phyloP scores from a whole-genome alignment of 1,140 invertebrate genomes.

The Drosophila repletoides region DNA sequence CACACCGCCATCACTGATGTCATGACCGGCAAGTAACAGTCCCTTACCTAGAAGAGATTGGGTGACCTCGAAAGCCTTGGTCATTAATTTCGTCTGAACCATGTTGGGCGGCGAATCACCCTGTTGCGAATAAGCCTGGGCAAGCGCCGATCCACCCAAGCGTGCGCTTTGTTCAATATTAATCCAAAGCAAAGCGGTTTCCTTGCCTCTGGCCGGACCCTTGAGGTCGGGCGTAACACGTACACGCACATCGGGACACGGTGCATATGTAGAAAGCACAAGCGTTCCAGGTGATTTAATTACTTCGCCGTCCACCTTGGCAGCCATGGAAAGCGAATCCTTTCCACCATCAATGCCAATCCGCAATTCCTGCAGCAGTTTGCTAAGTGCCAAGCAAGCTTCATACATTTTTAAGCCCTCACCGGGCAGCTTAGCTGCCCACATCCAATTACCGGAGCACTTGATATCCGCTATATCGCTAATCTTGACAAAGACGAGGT shows the following conservation, averaged over 20 bases:
- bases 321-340: slow-evolving; percentile 98
- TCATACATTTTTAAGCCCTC: slow-evolving; percentile 94
- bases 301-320: slow-evolving; percentile 88
- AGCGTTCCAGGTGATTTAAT: slow-evolving; percentile 96
- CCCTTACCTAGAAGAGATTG: slow-evolving; percentile 91
- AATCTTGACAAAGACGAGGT: slow-evolving; percentile 96
- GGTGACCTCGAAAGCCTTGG: slow-evolving; percentile 90
- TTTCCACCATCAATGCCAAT: slow-evolving; percentile 99
- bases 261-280: slow-evolving; percentile 97
- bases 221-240: slow-evolving; percentile 95
- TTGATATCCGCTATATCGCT: slow-evolving; percentile 94
- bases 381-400: slow-evolving; percentile 94
- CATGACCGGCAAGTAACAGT: slow-evolving; percentile 94
- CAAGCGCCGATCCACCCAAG: slow-evolving; percentile 95
- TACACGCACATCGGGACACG: slow-evolving; percentile 93
- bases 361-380: slow-evolving; percentile 92
- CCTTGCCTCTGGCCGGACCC: slow-evolving; percentile 84
- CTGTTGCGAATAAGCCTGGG: slow-evolving; percentile 94
- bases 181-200: slow-evolving; percentile 87
- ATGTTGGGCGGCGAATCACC: slow-evolving; percentile 92
- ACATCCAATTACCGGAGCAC: slow-evolving; percentile 99
- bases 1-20: slow-evolving; percentile 97
- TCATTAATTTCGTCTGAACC: slow-evolving; percentile 86
- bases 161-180: slow-evolving; percentile 87
- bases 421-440: slow-evolving; percentile 96